These are phyloP conservation scores for Danio aesculapii DNA, from an alignment of 2,797 vertebrate genomes.

Conservation along the genomic window DNA sequence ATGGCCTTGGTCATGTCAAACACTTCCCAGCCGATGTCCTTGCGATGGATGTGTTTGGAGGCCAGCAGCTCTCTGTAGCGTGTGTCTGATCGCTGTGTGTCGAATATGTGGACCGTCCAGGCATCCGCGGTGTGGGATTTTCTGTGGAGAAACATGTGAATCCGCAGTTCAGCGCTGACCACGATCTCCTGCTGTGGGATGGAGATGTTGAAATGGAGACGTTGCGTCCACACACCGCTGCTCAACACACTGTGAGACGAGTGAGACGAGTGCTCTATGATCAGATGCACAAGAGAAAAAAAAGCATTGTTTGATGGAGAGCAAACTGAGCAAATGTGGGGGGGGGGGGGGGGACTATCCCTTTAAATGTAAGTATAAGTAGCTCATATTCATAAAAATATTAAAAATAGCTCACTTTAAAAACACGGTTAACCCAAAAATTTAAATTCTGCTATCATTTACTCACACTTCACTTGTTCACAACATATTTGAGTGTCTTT, in stretches of 20 bases:
- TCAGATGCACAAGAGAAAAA: slow-evolving; percentile 46
- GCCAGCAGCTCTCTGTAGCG: slow-evolving; percentile 75
- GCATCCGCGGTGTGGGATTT: slow-evolving; percentile 74
- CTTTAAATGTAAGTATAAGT: too few species aligned
- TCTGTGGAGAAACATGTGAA: slow-evolving; percentile 84
- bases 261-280: slow-evolving; percentile 85
- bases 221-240: slow-evolving; percentile 81
- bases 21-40: slow-evolving; percentile 89
- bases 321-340: too few species aligned
- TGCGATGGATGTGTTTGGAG: slow-evolving; percentile 81
- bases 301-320: neutral
- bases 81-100: slow-evolving; percentile 74
- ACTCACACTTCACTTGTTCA: too few species aligned
- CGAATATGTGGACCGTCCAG: slow-evolving; percentile 82
- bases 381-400: too few species aligned
- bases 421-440: too few species aligned
- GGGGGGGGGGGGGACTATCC: too few species aligned
- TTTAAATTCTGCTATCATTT: too few species aligned
- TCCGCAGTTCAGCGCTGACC: slow-evolving; percentile 87
- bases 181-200: slow-evolving; percentile 88
- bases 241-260: slow-evolving; percentile 75
- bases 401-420: too few species aligned
- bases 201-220: slow-evolving; percentile 92
- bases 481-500: too few species aligned
- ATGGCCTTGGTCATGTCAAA: slow-evolving; percentile 90